These are phyloP conservation scores for Pristis pectinata DNA, from an alignment of 2,797 vertebrate genomes.

Conservation along the genomic window DNA sequence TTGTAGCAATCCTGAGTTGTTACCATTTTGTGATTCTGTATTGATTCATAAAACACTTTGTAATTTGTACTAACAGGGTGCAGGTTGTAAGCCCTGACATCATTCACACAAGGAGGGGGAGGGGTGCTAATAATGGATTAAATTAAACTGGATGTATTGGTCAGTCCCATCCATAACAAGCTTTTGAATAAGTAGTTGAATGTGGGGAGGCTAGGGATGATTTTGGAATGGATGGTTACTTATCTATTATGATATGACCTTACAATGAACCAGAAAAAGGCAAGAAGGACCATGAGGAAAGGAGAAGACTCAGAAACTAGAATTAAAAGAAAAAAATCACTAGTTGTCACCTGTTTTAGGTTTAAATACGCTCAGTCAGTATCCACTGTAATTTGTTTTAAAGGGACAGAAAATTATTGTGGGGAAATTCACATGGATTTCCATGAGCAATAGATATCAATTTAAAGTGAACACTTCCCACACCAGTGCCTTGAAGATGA, in stretches of 20 bases:
- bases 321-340: background rate
- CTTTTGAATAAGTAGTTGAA: background rate
- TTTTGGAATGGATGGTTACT: background rate
- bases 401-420: too few species aligned
- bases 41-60: background rate
- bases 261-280: background rate
- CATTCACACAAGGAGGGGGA: background rate
- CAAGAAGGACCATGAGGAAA: background rate
- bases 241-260: background rate
- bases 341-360: too few species aligned
- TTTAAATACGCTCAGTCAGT: too few species aligned
- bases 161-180: too few species aligned
- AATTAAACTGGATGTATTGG: background rate
- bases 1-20: too few species aligned
- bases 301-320: background rate
- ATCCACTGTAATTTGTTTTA: too few species aligned
- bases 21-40: too few species aligned
- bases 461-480: too few species aligned
- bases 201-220: background rate
- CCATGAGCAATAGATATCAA: too few species aligned
- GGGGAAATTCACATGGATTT: too few species aligned
- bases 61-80: background rate
- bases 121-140: background rate
- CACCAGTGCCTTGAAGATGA: too few species aligned
- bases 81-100: background rate